Conservation (phyloP, 2,113 vertebrate genomes). For the Alethe diademata region DNA sequence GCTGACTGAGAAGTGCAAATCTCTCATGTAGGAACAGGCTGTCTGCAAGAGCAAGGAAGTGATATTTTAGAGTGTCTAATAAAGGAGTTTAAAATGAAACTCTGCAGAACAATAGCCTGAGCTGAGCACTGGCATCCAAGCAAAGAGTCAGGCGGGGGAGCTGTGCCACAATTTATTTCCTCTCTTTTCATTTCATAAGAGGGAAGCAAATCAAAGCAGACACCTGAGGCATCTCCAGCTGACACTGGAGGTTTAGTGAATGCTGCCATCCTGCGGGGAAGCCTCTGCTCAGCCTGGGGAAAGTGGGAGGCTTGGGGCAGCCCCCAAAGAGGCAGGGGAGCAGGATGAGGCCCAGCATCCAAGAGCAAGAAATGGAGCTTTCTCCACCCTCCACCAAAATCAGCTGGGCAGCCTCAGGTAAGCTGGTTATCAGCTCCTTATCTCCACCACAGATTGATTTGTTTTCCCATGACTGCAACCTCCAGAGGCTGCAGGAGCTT, state of each 20-base stretch:
- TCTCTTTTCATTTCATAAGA: not conserved
- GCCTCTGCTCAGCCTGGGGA: not conserved
- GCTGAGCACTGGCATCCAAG: not conserved
- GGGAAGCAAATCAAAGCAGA: not conserved
- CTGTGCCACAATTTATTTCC: constrained; percentile 20
- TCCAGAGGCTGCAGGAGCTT: not conserved
- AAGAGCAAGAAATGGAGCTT: not conserved
- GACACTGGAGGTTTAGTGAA: not conserved
- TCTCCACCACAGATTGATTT: not conserved
- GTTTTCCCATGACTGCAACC: fast-evolving
- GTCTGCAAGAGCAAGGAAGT: not conserved
- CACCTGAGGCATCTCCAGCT: not conserved
- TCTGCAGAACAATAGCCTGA: not conserved
- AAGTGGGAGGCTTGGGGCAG: not conserved
- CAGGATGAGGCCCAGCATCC: not conserved
- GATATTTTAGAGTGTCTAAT: not conserved
- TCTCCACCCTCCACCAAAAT: not conserved
- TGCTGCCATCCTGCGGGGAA: constrained; percentile 68
- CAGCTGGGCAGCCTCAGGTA: fast-evolving
- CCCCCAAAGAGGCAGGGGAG: not conserved
- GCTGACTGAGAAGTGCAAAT: not conserved
- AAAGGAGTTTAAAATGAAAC: not conserved
- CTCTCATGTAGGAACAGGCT: not conserved
- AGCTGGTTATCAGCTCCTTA: not conserved
- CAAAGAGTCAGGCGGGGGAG: constrained; percentile 3